Evolutionary conservation across 2,888 invertebrate genomes (phyloP), one percentile per base, ranked within the genome.

Genomic region (Keiferia lycopersicella): DNA sequence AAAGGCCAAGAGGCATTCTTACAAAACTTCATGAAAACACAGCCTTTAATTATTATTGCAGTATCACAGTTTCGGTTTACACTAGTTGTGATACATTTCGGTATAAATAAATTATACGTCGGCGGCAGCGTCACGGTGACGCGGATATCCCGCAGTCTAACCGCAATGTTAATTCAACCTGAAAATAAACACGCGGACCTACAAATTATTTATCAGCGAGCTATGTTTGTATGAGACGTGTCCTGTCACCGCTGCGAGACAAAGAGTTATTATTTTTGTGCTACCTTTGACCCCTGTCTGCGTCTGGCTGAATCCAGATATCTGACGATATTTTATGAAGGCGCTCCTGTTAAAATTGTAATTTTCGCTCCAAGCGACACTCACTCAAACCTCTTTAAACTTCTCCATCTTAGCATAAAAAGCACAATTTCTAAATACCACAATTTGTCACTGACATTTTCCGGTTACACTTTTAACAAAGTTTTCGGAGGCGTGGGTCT

Each of bases 401-500:
- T 39, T 41, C 39, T 41, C 59, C 41, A 45, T 60, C 45, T 60
- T 60, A 60, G 20, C 45, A 60, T 60, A 50, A 61, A 59, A 61
- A 50, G 61, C 34, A 50, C 30, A 61, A 34, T 45, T 48, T 39
- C 51, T 61, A 61, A 59, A 69, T 68, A 72, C 70, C 67, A 73
- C 69, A 74, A 74, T 74, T 73, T 74, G 70, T 74, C 72, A 72
- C 69, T 72, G 71, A 71, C 71, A 74, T 69, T 74, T 70, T 69
- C 69, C 71, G 69, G 67, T 71, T 70, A 69, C 67, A 70, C 69
- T 70, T 65, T 62, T 69, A 71, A 68, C 69, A 73, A 73, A 78
- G 68, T 77, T 75, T 68, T 66, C 70, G 68, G 66, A 69, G 67
- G 71, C 68, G 72, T 72, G 64, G 16, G 64, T 34, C 34, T 34